Evolutionary conservation across 2,113 vertebrate genomes (phyloP).

Genomic region (Caranx melampygus): DNA sequence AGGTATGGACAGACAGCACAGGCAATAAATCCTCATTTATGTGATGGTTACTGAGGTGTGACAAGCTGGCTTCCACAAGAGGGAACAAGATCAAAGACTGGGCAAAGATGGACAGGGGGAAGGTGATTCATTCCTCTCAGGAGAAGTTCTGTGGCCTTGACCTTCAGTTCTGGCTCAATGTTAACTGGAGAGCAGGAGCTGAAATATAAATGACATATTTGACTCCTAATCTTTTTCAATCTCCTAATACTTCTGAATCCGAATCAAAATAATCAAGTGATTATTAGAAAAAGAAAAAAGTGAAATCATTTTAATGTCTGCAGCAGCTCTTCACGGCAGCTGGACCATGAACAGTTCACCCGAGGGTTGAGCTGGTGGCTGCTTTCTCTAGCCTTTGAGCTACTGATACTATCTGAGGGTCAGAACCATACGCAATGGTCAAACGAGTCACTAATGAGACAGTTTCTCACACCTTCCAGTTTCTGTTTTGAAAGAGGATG

Average conservation of each 20-base stretch:
- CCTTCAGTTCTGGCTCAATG: conserved; percentile 39
- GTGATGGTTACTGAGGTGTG: conserved; percentile 70
- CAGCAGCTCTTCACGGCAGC: conserved; percentile 3
- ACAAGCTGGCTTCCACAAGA: conserved; percentile 59
- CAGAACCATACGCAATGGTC: neutral
- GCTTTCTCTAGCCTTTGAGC: conserved; percentile 1
- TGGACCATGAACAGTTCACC: neutral
- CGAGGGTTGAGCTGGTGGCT: neutral
- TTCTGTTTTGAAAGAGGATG: neutral
- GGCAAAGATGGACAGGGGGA: conserved; percentile 36
- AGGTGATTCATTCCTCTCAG: conserved; percentile 48
- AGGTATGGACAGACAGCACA: conserved; percentile 41
- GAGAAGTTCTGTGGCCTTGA: conserved; percentile 38
- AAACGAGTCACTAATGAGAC: no score
- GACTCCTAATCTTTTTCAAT: no score
- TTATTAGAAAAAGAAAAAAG: neutral
- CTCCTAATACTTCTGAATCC: conserved; percentile 16
- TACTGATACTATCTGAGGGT: neutral
- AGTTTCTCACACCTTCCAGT: neutral
- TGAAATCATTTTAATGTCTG: neutral
- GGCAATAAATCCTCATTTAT: conserved; percentile 79
- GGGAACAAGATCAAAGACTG: conserved; percentile 73
- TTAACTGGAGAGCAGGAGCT: conserved; percentile 30
- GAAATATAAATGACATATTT: conserved; percentile 21
- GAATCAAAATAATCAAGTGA: neutral